Evolutionary conservation across 2,888 invertebrate genomes (phyloP).

Genomic region (Cosmopolites sordidus): DNA sequence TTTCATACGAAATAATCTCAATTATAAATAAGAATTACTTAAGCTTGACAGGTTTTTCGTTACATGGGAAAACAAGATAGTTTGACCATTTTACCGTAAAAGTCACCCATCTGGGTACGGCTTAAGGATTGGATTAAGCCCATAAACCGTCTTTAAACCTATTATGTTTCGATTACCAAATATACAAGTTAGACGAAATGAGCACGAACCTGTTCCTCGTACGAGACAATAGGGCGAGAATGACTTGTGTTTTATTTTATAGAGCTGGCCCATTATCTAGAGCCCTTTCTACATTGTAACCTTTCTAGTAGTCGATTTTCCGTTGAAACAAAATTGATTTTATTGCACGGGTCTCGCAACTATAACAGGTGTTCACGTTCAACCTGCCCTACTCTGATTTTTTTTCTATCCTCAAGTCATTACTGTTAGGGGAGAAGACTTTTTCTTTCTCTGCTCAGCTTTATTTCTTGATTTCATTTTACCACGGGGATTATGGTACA

Average conservation of each 20-base stretch:
- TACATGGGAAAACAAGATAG: background rate
- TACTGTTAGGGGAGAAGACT: slow-evolving; percentile 13
- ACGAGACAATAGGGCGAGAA: slow-evolving; percentile 34
- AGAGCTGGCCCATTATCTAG: slow-evolving; percentile 33
- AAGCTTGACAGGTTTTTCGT: background rate
- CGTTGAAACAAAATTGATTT: slow-evolving; percentile 43
- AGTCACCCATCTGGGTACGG: background rate
- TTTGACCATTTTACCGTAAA: background rate
- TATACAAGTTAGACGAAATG: slow-evolving; percentile 18
- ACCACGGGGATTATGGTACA: slow-evolving; percentile 34
- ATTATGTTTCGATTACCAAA: slow-evolving; percentile 16
- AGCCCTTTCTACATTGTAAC: slow-evolving; percentile 34
- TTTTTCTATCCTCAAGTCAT: slow-evolving; percentile 9
- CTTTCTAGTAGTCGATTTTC: slow-evolving; percentile 40
- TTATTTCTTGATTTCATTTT: slow-evolving; percentile 22
- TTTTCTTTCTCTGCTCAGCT: slow-evolving; percentile 25
- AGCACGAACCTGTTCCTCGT: slow-evolving; percentile 27
- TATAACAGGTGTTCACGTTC: slow-evolving; percentile 45
- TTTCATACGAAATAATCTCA: too few relatives aligned
- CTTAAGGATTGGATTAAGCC: background rate
- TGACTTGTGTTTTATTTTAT: slow-evolving; percentile 41
- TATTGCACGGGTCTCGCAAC: slow-evolving; percentile 32
- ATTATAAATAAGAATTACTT: too few relatives aligned
- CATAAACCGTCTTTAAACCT: slow-evolving; percentile 4
- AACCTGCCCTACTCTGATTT: slow-evolving; percentile 41